Base-by-base conservation (phyloP, 2,888 invertebrate species). In the Flexamia atlantica region DNA sequence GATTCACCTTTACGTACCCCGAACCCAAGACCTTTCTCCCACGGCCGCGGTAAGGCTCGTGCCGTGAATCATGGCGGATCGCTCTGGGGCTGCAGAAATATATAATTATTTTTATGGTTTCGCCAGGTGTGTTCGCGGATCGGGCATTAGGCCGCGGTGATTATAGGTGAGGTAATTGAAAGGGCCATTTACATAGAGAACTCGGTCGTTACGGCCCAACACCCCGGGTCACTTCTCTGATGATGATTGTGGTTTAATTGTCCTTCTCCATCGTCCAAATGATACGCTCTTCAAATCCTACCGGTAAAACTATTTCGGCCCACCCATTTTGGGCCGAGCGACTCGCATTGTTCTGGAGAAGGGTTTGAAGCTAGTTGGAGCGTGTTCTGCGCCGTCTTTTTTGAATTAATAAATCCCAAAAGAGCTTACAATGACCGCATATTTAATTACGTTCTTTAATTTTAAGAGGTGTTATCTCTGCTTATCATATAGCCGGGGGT, bases 211-310 rank as follows among this genome's bases (percentile, higher is more conserved):
- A 82, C 72, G 42, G 50, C 20, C 70, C 32, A 53, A 82, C 72
- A 82, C 82, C 70, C 72, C 82, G 32, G 79, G 83, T 60, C 83
- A 42, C 60, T 36, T 23, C 42, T 42, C 64, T 83, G 83, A 83
- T 83, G 83, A 83, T 83, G 83, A 83, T 83, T 64, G 83, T 79
- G 32, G 60, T 83, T 79, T 83, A 83, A 83, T 83, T 83, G 76
- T 79, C 64, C 82, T 28, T 60, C 30, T 36, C 81, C 25, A 40
- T 40, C 40, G 23, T 23, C 82, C 64, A 82, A 82, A 82, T 82
- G 82, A 82, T 82, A 68, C 82, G 50, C 72, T 72, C 72, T 40
- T 42, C 36, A 40, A 42, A 72, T 72, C 72, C 40, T 72, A 40
- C 72, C 17, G 32, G 36, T 30, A 68, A 72, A 72, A 72, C 72